A percentile compares a stretch with the other conserved stretches of the same genome.
Conservation (phyloP, 2,113 vertebrate species). For the Antechinus stuartii region DNA sequence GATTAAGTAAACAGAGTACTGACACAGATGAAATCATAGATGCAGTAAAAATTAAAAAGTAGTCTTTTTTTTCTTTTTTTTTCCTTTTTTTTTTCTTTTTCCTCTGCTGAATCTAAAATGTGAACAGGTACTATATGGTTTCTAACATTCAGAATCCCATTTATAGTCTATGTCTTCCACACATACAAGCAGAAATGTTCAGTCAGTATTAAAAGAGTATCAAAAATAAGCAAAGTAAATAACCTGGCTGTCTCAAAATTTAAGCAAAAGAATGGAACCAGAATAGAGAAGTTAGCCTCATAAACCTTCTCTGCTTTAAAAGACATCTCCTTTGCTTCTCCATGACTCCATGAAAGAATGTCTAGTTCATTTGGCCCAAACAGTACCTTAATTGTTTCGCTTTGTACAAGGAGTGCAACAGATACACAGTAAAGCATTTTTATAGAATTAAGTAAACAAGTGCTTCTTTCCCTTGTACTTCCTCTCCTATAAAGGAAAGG, state of each 20-base stretch:
- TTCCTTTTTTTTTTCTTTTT: no score
- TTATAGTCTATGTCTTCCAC: no score
- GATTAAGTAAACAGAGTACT: no score
- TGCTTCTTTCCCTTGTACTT: not conserved
- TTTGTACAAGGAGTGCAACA: not conserved
- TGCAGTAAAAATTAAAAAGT: not conserved
- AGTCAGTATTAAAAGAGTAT: no score
- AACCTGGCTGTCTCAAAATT: no score
- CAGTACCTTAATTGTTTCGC: conserved; percentile 23
- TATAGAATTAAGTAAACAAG: conserved; percentile 26
- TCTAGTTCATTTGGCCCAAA: conserved; percentile 32
- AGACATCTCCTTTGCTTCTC: conserved; percentile 34
- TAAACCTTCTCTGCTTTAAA: conserved; percentile 21
- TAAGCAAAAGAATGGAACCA: no score
- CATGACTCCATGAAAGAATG: conserved; percentile 11
- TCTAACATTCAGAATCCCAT: no score
- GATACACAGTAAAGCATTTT: not conserved
- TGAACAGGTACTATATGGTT: no score
- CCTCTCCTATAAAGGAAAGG: conserved; percentile 17
- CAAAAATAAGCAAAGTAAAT: no score
- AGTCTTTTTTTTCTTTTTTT: not conserved
- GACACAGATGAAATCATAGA: no score
- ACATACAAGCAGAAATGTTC: no score
- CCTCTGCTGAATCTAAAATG: no score
- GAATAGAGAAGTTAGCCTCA: conserved; percentile 16